phyloP scores from a whole-genome alignment of 1,140 invertebrate genomes.

The Andricus grossulariae region DNA sequence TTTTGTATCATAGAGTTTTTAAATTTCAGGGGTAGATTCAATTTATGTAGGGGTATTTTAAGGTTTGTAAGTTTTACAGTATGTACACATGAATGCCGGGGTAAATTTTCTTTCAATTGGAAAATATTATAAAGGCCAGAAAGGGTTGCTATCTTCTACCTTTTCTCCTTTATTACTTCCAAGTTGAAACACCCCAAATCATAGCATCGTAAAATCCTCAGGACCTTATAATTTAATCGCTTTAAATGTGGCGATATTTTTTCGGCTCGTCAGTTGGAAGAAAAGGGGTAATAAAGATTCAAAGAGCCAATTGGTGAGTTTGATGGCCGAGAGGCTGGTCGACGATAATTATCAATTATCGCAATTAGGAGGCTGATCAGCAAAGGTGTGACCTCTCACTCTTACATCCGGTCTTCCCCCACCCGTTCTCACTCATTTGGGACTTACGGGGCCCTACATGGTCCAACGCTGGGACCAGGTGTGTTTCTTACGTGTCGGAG shows the following conservation, averaged over 20 bases:
- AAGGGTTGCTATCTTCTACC: no score
- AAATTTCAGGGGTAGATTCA: no score
- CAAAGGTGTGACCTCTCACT: slow-evolving; percentile 16
- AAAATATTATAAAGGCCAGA: no score
- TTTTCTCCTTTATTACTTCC: no score
- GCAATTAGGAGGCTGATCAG: slow-evolving; percentile 43
- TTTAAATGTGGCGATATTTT: slow-evolving; percentile 25
- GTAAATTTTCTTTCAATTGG: no score
- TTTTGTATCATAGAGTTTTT: no score
- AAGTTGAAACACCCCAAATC: not conserved
- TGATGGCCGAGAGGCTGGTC: slow-evolving; percentile 10
- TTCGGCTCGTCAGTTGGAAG: not conserved
- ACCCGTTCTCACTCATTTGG: slow-evolving; percentile 5
- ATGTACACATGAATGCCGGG: no score
- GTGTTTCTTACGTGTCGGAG: slow-evolving; percentile 55
- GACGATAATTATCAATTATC: slow-evolving; percentile 48
- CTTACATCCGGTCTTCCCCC: slow-evolving; percentile 26
- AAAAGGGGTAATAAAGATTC: slow-evolving; percentile 9
- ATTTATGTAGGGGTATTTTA: no score
- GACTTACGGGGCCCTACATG: slow-evolving; percentile 28
- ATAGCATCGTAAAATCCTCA: not conserved
- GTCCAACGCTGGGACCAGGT: slow-evolving; percentile 55
- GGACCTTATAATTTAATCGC: slow-evolving; percentile 16
- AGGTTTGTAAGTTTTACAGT: no score
- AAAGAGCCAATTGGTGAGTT: slow-evolving; percentile 29